Base-by-base conservation (phyloP, 2,888 invertebrate species). In the Gonocerus acuteangulatus region DNA sequence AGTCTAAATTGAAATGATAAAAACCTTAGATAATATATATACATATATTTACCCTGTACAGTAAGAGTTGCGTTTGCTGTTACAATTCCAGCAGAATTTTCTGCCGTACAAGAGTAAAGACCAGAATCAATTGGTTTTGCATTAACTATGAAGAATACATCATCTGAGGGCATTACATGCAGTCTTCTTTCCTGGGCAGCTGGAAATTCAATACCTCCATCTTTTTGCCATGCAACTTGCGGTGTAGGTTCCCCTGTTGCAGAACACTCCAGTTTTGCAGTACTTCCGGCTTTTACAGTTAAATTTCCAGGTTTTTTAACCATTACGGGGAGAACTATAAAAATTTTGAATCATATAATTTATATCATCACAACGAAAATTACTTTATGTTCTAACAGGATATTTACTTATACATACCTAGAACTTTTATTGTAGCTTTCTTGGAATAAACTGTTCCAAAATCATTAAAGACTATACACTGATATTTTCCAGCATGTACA, bases 161-260 rank as follows among this genome's bases (percentile, higher is more conserved):
- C 90, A 72, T 95, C 95, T 27, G 85, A 83, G 0, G 91, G 88
- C 82, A 93, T 89, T 48, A 95, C 90, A 75, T 90, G 89, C 85
- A 96, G 88, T 36, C 95, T 79, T 47, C 95, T 82, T 73, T 96
- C 95, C 68, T 88, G 81, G 7, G 95, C 95, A 3, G 96, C 95
- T 6, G 95, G 95, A 74, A 96, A 95, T 71, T 93, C 89, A 71
- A 89, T 87, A 0, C 89, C 91, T n/a, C 90, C 91, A 76, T 90
- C 91, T 75, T 93, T 93, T 70, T 89, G 87, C 86, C 92, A 87
- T 0, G 89, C 86, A 69, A 93, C 89, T 75, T 90, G 87, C 16
- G 95, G 95, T 51, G 81, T 77, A 0, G 95, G 95, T 71, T 89
- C 87, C 1, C 95, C 95, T 62, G 81, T 82, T 2, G 95, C 95